Evolutionary conservation across 2,888 invertebrate species (phyloP), one percentile per base, ranked within the genome.

Genomic region (Altica lythri): DNA sequence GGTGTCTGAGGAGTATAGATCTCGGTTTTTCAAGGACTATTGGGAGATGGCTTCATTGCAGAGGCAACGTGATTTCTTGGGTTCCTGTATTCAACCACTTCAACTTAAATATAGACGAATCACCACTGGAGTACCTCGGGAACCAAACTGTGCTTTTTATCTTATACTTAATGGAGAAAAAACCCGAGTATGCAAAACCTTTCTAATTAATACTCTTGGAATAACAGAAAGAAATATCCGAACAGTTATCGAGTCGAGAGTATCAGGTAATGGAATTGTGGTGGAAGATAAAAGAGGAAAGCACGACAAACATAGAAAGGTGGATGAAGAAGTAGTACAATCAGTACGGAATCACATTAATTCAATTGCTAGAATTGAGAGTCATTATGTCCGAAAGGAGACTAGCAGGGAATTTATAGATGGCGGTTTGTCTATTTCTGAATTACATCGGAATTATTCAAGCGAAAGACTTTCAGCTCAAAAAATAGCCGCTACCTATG

Each of bases 111-210:
- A 47, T 47, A 19, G 46, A 14, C 25, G 35, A 47, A n/a, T n/a
- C n/a, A n/a, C 14, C 10, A 13, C 35, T 14, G 46, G 17, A 16
- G 25, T 12, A 19, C 25, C 37, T 14, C 29, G 25, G 32, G 35
- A 35, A 22, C 35, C 27, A 25, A 47, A 47, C 27, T 47, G 35
- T 25, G 35, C 37, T 9, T 37, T 47, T 47, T 35, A 47, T 25
- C 18, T 27, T 25, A 6, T 6, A 10, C 19, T 35, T 22, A 47
- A 35, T 17, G 37, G 46, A 5, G n/a, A 47, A 18, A 47, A 47
- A 47, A 10, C 25, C 13, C 16, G 46, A 35, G 14, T 47, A 19
- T 47, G 46, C 27, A 35, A 47, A 37, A 6, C 18, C 8, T 47
- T 37, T 25, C 14, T 35, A 22, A 25, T 47, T 8, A 35, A 35